phyloP scores from a whole-genome alignment of 2,888 invertebrate species.

The Chalcosyrphus nemorum region DNA sequence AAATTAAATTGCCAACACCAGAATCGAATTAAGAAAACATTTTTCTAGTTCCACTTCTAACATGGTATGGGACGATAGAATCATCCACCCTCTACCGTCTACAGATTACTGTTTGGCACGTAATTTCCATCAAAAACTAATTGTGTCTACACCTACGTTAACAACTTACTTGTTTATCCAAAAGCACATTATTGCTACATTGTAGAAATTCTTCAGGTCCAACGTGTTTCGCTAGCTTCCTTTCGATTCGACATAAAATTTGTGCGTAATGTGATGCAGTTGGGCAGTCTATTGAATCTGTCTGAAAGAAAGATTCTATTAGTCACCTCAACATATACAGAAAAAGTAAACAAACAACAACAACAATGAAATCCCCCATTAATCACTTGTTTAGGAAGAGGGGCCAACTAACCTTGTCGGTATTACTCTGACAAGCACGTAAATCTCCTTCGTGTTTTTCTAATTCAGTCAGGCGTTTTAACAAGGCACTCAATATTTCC shows the following conservation, averaged over 20 bases:
- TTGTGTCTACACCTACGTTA: not conserved
- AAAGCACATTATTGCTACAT: slow-evolving; percentile 80
- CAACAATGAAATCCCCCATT: slow-evolving; percentile 30
- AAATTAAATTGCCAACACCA: too few relatives aligned
- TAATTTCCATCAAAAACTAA: not conserved
- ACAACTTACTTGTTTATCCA: slow-evolving; percentile 80
- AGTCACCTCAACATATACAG: not conserved
- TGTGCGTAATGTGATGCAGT: slow-evolving; percentile 82
- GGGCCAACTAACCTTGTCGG: slow-evolving; percentile 77
- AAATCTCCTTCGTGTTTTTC: slow-evolving; percentile 82
- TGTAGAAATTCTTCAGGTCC: slow-evolving; percentile 82
- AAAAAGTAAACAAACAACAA: slow-evolving; percentile 30
- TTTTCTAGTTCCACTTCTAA: not conserved
- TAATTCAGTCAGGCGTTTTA: slow-evolving; percentile 82
- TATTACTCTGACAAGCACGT: slow-evolving; percentile 81
- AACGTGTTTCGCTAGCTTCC: slow-evolving; percentile 81
- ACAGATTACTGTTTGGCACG: not conserved
- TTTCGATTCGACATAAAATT: slow-evolving; percentile 81
- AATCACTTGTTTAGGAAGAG: slow-evolving; percentile 13
- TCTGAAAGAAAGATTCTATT: slow-evolving; percentile 67
- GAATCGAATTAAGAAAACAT: not conserved
- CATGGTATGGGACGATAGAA: not conserved
- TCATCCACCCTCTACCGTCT: not conserved
- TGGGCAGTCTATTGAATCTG: slow-evolving; percentile 78
- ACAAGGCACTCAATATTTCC: slow-evolving; percentile 82